These are phyloP conservation scores for Druceiella hillmani DNA, from an alignment of 2,888 invertebrate species.

Conservation along the genomic window DNA sequence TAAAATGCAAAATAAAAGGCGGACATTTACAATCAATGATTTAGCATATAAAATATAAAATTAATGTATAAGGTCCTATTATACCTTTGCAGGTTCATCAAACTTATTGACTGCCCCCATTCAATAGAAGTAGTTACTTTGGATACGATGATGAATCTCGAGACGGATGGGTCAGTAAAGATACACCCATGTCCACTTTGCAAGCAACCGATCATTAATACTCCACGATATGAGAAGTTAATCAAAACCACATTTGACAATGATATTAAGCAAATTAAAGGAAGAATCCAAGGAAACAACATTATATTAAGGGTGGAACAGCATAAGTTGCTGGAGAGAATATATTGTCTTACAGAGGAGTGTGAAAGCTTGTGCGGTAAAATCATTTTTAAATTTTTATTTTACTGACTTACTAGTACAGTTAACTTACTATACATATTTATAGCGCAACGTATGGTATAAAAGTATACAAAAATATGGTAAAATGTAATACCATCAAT, in stretches of 20 bases:
- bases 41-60: no score
- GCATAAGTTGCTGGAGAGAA: constrained; percentile 21
- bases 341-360: no score
- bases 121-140: constrained; percentile 42
- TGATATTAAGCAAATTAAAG: constrained; percentile 42
- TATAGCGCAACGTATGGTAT: no score
- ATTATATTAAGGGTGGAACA: constrained; percentile 28
- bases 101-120: constrained; percentile 50
- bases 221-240: constrained; percentile 50
- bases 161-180: constrained; percentile 29
- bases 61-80: constrained; percentile 1
- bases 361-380: no score
- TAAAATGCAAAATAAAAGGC: no score
- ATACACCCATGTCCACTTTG: constrained; percentile 54
- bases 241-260: constrained; percentile 37
- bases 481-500: no score
- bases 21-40: no score
- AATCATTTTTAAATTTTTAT: no score
- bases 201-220: constrained; percentile 52
- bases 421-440: no score
- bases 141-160: constrained; percentile 37
- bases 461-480: no score
- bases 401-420: no score
- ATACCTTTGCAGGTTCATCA: constrained; percentile 39
- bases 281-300: constrained; percentile 34